Evolutionary conservation across 2,113 vertebrate genomes (phyloP).

Genomic region (Orycteropus afer): DNA sequence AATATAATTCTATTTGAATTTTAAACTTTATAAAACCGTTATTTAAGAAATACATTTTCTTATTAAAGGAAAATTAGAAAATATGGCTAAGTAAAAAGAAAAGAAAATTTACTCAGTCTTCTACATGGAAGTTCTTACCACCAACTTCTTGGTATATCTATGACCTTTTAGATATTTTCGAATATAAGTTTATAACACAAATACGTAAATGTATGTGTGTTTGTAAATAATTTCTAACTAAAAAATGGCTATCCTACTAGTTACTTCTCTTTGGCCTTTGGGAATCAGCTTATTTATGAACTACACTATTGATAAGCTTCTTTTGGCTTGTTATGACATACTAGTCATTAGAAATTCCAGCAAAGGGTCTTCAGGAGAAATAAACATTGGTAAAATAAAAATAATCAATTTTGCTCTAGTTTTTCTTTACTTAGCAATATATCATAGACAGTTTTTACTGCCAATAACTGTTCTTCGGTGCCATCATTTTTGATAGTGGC

Average conservation of each 20-base stretch:
- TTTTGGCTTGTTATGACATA: slow-evolving; percentile 6
- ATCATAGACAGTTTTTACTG: neutral
- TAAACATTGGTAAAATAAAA: slow-evolving; percentile 41
- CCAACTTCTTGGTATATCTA: neutral
- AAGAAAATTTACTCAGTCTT: neutral
- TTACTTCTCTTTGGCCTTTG: neutral
- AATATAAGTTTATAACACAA: neutral
- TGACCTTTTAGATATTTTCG: neutral
- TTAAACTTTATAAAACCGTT: slow-evolving; percentile 38
- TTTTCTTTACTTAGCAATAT: neutral
- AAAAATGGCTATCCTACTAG: neutral
- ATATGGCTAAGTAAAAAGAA: slow-evolving; percentile 29
- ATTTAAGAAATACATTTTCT: neutral
- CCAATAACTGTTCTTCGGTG: neutral
- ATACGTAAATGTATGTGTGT: neutral
- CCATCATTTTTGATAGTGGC: neutral
- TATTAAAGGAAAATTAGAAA: slow-evolving; percentile 30
- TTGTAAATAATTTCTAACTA: neutral
- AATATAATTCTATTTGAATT: slow-evolving; percentile 21
- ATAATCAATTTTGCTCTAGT: neutral
- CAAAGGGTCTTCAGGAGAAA: slow-evolving; percentile 24
- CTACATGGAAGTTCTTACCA: neutral
- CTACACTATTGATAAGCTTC: neutral
- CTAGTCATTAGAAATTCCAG: slow-evolving; percentile 36
- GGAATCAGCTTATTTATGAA: slow-evolving; percentile 19